Conservation (phyloP, 2,113 vertebrate genomes). For the Chaetura pelagica region DNA sequence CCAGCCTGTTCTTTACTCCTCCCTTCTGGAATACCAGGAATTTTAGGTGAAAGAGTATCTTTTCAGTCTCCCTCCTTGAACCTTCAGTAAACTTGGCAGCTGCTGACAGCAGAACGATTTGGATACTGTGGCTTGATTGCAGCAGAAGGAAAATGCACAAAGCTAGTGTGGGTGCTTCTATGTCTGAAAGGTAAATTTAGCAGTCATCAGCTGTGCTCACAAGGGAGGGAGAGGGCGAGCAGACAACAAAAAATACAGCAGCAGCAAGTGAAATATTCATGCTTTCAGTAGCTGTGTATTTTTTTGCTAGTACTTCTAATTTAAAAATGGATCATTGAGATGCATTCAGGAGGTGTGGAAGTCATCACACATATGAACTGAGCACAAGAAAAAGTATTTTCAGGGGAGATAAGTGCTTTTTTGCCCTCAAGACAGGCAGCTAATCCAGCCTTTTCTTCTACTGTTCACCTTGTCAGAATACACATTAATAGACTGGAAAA, state of each 20-base stretch:
- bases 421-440: neutral
- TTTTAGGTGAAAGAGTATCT: neutral
- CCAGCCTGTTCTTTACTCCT: neutral
- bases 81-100: neutral
- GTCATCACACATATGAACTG: neutral
- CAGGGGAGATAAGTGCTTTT: neutral
- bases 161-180: neutral
- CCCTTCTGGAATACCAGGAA: too few relatives aligned
- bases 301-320: neutral
- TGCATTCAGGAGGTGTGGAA: neutral
- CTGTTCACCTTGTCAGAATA: rapidly evolving
- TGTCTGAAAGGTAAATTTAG: neutral
- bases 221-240: neutral
- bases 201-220: neutral
- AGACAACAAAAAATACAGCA: neutral
- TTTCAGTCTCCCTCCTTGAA: neutral
- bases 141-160: neutral
- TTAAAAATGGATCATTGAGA: neutral
- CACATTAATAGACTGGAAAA: neutral
- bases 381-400: neutral
- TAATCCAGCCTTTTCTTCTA: neutral
- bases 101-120: neutral
- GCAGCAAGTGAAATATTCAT: neutral
- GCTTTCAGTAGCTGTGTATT: neutral
- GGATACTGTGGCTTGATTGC: neutral